Conservation (phyloP, 2,888 invertebrate genomes). For the Schizaphis graminum region DNA sequence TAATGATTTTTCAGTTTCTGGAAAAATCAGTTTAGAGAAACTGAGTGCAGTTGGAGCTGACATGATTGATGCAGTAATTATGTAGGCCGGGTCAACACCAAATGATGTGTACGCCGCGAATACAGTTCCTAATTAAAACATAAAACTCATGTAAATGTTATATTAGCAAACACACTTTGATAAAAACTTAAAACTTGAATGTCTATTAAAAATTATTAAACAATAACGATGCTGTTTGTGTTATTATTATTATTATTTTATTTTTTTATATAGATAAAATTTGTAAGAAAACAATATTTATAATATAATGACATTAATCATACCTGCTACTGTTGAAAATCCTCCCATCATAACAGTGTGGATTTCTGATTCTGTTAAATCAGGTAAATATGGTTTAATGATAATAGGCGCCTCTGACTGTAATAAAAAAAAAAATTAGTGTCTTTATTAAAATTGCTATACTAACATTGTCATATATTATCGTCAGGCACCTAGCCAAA, state of each 20-base stretch:
- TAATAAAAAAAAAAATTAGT: slow-evolving; percentile 69
- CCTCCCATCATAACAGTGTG: slow-evolving; percentile 95
- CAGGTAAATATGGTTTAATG: slow-evolving; percentile 87
- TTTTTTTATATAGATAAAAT: background rate
- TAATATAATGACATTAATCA: background rate
- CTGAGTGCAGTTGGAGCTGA: slow-evolving; percentile 94
- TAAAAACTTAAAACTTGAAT: background rate
- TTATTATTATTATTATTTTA: background rate
- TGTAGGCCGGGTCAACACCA: slow-evolving; percentile 88
- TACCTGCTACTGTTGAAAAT: slow-evolving; percentile 94
- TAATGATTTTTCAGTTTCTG: slow-evolving; percentile 87
- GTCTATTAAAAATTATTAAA: background rate
- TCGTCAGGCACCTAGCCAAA: too few relatives aligned
- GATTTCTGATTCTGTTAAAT: slow-evolving; percentile 90
- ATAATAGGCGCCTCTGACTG: slow-evolving; percentile 92
- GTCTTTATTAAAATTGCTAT: background rate
- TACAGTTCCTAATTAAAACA: slow-evolving; percentile 79
- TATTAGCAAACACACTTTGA: background rate
- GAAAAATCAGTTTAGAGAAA: slow-evolving; percentile 90
- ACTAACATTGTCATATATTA: too few relatives aligned
- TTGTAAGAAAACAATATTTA: background rate
- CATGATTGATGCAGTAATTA: slow-evolving; percentile 95
- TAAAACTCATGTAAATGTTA: background rate
- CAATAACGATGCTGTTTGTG: background rate
- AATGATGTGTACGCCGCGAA: slow-evolving; percentile 93